Conservation (phyloP, 2,888 invertebrate genomes). For the Marronus borbonicus region DNA sequence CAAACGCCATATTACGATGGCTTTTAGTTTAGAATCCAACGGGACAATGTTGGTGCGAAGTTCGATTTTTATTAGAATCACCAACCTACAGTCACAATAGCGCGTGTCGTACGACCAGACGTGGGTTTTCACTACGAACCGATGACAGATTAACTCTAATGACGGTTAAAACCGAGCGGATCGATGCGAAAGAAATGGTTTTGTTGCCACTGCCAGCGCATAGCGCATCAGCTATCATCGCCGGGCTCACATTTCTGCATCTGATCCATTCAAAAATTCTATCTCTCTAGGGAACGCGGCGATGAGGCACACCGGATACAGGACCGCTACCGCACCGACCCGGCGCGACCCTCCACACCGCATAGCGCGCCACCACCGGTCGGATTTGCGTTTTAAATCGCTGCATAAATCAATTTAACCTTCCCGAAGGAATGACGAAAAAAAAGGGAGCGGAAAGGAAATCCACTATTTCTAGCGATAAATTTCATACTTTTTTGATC, state of each 20-base stretch:
- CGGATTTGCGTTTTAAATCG: constrained; percentile 41
- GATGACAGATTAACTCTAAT: constrained; percentile 34
- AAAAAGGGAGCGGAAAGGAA: neutral
- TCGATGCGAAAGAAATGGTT: neutral
- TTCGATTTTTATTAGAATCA: constrained; percentile 32
- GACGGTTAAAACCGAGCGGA: constrained; percentile 1
- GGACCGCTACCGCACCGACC: constrained; percentile 24
- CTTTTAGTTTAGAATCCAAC: neutral
- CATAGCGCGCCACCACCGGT: neutral
- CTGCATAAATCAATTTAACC: constrained; percentile 44
- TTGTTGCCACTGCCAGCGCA: neutral
- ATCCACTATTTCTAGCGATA: constrained; percentile 8
- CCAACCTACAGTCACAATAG: constrained; percentile 26
- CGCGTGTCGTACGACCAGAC: constrained; percentile 22
- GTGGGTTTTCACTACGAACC: constrained; percentile 7
- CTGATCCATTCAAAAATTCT: constrained; percentile 39
- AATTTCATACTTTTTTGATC: constrained; percentile 14
- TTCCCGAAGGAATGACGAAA: constrained; percentile 2
- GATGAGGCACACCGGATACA: neutral
- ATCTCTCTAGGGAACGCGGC: constrained; percentile 11
- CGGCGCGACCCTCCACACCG: neutral
- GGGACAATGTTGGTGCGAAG: neutral
- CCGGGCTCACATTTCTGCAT: constrained; percentile 32
- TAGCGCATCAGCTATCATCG: constrained; percentile 10
- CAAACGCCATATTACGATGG: no score